Conservation (phyloP, 1,140 invertebrate species). For the Aphaenogaster rudis region DNA sequence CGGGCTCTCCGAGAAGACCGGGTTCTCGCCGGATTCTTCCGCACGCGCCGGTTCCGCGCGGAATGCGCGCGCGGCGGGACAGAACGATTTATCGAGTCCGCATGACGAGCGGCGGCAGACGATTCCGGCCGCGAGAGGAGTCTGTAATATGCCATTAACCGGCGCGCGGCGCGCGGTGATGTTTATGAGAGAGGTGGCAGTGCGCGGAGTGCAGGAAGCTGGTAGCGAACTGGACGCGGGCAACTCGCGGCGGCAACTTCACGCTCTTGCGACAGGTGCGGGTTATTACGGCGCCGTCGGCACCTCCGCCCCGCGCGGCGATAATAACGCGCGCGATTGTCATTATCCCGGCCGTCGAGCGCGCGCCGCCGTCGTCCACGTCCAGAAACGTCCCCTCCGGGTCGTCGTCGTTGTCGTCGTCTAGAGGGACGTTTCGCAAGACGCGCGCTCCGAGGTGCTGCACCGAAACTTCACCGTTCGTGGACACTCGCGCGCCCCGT, state of each 20-base stretch:
- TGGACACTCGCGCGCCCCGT: not conserved
- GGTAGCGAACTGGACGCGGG: not conserved
- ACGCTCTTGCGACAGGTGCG: conserved; percentile 51
- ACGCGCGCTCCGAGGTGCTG: not conserved
- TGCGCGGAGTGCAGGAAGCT: conserved; percentile 18
- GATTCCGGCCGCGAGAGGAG: conserved; percentile 6
- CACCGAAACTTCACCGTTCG: not conserved
- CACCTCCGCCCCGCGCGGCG: conserved; percentile 21
- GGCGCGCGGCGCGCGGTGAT: conserved; percentile 31
- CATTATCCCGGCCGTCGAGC: not conserved
- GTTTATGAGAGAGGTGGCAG: conserved; percentile 31
- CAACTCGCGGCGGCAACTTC: conserved; percentile 37
- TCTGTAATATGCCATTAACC: conserved; percentile 38
- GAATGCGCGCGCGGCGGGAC: not conserved
- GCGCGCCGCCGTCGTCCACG: not conserved
- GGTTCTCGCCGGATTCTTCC: not conserved
- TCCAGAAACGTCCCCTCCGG: not conserved
- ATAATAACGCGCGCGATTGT: conserved; percentile 25
- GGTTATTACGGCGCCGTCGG: conserved; percentile 48
- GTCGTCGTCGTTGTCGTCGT: not conserved
- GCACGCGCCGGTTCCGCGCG: not conserved
- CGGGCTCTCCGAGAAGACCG: not conserved
- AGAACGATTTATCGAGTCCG: not conserved
- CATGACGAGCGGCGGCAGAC: conserved; percentile 3
- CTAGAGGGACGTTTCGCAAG: not conserved